phyloP scores from a whole-genome alignment of 2,888 invertebrate species.

The Pachymerium ferrugineum region DNA sequence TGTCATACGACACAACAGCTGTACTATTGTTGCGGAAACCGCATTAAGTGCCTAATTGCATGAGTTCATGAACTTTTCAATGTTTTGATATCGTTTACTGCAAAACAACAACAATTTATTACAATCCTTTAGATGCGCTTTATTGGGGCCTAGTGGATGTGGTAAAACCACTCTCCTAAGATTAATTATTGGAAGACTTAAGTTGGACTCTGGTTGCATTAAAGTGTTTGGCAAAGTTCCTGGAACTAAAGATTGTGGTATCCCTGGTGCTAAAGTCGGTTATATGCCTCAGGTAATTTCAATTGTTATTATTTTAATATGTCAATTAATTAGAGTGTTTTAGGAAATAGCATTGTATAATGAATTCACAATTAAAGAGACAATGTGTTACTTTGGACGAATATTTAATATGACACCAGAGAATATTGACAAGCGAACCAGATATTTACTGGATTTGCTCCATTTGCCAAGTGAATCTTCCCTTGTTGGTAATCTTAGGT shows the following conservation, averaged over 20 bases:
- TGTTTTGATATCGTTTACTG: too few species aligned
- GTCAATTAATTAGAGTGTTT: too few species aligned
- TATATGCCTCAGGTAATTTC: slow-evolving; percentile 79
- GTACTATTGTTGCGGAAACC: too few species aligned
- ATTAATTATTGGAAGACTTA: slow-evolving; percentile 82
- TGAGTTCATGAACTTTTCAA: too few species aligned
- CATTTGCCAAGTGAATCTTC: slow-evolving; percentile 81
- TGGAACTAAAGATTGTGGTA: slow-evolving; percentile 78
- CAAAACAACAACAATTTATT: too few species aligned
- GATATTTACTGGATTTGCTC: slow-evolving; percentile 81
- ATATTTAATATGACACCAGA: slow-evolving; percentile 84
- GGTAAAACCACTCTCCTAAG: slow-evolving; percentile 92
- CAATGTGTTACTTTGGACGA: slow-evolving; percentile 94
- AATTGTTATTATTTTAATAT: too few species aligned
- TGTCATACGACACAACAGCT: too few species aligned
- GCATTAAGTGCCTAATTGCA: too few species aligned
- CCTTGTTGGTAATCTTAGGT: slow-evolving; percentile 70
- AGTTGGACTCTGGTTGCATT: slow-evolving; percentile 79
- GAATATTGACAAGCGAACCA: slow-evolving; percentile 72
- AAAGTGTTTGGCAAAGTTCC: slow-evolving; percentile 85
- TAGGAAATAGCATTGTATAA: slow-evolving; percentile 46
- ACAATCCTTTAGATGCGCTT: slow-evolving; percentile 67
- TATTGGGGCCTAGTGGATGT: slow-evolving; percentile 91
- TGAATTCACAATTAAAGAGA: slow-evolving; percentile 81
- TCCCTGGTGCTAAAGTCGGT: slow-evolving; percentile 90